Base-by-base conservation (phyloP, 2,888 invertebrate genomes). In the Agriopis leucophaearia region DNA sequence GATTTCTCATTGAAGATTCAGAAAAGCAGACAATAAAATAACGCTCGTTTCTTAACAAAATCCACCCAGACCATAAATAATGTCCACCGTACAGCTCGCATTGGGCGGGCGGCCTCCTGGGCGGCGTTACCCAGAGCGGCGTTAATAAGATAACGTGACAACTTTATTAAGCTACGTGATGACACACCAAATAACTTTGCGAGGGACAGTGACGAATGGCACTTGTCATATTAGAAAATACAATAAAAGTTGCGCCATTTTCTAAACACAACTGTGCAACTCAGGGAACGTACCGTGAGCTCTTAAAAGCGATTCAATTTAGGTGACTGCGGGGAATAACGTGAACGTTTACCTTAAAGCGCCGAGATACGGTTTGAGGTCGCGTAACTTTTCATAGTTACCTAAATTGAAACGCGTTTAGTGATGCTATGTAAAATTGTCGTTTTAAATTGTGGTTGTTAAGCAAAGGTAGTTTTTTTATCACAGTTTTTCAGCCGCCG, bases 131-230 rank as follows among this genome's bases (percentile, higher is more conserved):
- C 58, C 61, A 60, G 61, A 59, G 55, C 63, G 54, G 60, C 60
- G 56, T 55, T 71, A 64, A 70, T 70, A 66, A 36, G 52, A 54
- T 54, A 54, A 70, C 71, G 70, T 61, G 73, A 71, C 73, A 71
- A 69, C 59, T 69, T 73, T 71, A 74, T 74, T 70, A 67, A 61
- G 62, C 66, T 60, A 67, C 69, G 70, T 69, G 73, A 67, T 58
- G 59, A 57, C 8, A 44, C 52, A 57, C 13, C 57, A 69, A 61
- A 71, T 73, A 51, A 71, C 52, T 58, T 40, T 57, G 15, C 12
- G 59, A 12, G 27, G n/a, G 51, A 48, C 54, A 42, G 36, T 50
- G 69, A 70, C 35, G 35, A 63, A 66, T 59, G 54, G 27, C 47
- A 45, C 50, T 52, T 15, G 54, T 36, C 42, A 51, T 57, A 51